Evolutionary conservation across 92 coral and sea anemone genomes (phyloP), one percentile per base, ranked within the genome.

Genomic region (Epizoanthus illoricatus): DNA sequence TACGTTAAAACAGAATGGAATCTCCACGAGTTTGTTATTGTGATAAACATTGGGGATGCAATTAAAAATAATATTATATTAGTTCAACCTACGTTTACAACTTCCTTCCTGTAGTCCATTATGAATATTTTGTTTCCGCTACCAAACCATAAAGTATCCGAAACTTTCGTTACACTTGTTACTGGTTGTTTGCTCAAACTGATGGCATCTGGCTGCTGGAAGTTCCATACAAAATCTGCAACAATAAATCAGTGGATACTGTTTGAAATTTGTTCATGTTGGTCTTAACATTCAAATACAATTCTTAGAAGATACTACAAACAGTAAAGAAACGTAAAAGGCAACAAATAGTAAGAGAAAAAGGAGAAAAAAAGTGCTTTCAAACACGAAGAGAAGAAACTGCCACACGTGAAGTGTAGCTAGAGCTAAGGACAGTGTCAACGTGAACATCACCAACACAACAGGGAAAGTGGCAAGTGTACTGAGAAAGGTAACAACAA

Each of bases 41-140:
- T 28, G 36, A 28, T 28, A 28, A 28, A 28, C 36, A 28, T 28
- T 28, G 36, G 36, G 1, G 1, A 28, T 28, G 36, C 36, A 1
- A 28, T 28, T 28, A 28, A 0, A 52, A 42, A 15, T 52, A 19
- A 7, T 10, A 73, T 42, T 5, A 69, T 42, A 21, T 15, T 63
- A 17, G 40, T 55, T 23, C 23, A 19, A 65, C 65, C 41, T 88
- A 96, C 99, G 91, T 91, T 88, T 47, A 96, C 94, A 60, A 81
- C 84, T 76, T 96, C 98, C 15, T 91, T 86, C 57, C 85, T 86
- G 43, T 75, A 81, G 84, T 89, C 88, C 20, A 96, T 71, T 9
- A 90, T 80, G 74, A 91, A 92, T 67, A 96, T 88, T 79, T 91
- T 92, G 87, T 92, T 96, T 0, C 97, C 98, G 84, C 99, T 89